A percentile compares a stretch with the other conserved stretches of the same genome.
Evolutionary conservation across 1,140 invertebrate genomes (phyloP).

Genomic region (Procambarus virginalis): DNA sequence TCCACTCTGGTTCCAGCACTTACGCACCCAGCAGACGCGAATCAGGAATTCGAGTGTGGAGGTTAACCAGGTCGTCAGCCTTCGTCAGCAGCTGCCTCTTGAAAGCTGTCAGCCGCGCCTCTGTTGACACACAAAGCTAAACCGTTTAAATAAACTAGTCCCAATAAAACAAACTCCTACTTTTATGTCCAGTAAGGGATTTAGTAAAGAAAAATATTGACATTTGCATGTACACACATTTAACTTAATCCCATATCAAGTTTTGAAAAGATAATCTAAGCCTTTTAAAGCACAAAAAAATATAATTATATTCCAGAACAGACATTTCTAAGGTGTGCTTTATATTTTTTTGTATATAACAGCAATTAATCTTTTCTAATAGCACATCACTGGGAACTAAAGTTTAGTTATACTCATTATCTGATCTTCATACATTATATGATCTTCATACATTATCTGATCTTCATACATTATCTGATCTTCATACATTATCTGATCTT

Average conservation of each 20-base stretch:
- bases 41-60: neutral
- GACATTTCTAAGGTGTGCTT: too few relatives aligned
- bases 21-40: neutral
- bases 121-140: neutral
- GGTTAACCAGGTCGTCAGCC: neutral
- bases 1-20: neutral
- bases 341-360: too few relatives aligned
- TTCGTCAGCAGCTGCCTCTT: slow-evolving; percentile 7
- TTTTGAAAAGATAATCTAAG: neutral
- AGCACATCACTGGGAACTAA: too few relatives aligned
- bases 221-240: neutral
- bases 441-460: too few relatives aligned
- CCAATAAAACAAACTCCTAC: too few relatives aligned
- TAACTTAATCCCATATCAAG: neutral
- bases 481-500: too few relatives aligned
- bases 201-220: neutral
- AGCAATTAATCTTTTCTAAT: too few relatives aligned
- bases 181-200: neutral
- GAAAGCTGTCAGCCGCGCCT: neutral
- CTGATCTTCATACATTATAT: too few relatives aligned
- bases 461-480: too few relatives aligned
- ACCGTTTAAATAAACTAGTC: too few relatives aligned
- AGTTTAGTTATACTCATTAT: too few relatives aligned
- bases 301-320: too few relatives aligned
- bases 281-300: neutral